Base-by-base conservation (phyloP, 2,113 vertebrate genomes). In the Labeo rohita region DNA sequence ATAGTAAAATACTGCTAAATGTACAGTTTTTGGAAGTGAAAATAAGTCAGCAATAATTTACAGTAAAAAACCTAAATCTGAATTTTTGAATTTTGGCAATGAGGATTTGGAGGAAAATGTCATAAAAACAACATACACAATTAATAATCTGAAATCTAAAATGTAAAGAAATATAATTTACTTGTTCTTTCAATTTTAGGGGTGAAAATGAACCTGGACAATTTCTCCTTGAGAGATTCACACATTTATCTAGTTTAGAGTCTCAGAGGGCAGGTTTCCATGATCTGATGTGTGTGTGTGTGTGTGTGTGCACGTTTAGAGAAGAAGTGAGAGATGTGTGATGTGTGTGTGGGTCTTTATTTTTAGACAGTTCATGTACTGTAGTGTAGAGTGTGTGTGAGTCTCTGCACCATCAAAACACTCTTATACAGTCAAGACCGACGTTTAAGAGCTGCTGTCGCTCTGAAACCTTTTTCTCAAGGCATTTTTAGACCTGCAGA, bases 361-460 rank as follows among this genome's bases (percentile, higher is more conserved):
- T 68, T 68, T 68, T 72, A 72, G 18, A 73, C 39, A 47, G 39
- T n/a, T 73, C 16, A 47, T 73, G 39, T 63, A 63, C 8, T 63
- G n/a, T 74, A 73, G 45, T 49, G 45, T 23, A 5, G 39, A 12
- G 43, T 47, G 70, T 45, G 70, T 47, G 9, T 28, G 61, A 34
- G 66, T 21, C 12, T 50, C 47, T 28, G 47, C n/a, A 76, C n/a
- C 72, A 74, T 74, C 11, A 49, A 23, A 72, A 43, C 68, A 43
- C 68, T 45, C 45, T 49, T 74, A 52, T 50, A 76, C 8, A 28
- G 47, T 76, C 2, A 8, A 52, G 75, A 36, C 28, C 34, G 50
- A 56, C 9, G 8, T 74, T 78, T 39, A 78, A 39, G 18, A 78
- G 16, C 34, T 78, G 76, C 76, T 74, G 72, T 74, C n/a, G 3